A percentile compares a stretch with the other conserved stretches of the same genome.
phyloP scores from a whole-genome alignment of 2,888 invertebrate species.

The Lasioglossum vierecki region DNA sequence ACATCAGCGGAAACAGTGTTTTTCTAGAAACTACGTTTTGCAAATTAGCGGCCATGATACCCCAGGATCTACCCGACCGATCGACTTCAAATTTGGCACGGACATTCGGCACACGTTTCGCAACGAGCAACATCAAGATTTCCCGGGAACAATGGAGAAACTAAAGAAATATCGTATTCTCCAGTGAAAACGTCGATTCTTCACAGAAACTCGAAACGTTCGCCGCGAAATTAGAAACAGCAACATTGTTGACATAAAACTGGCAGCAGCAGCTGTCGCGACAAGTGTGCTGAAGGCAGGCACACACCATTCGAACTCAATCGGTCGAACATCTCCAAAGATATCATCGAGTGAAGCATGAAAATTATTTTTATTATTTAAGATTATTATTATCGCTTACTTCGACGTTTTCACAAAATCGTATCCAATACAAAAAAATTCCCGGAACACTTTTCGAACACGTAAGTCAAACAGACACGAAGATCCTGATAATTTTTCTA shows the following conservation, averaged over 20 bases:
- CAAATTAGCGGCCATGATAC: neutral
- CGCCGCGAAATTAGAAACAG: neutral
- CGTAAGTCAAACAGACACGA: no score
- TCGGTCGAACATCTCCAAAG: neutral
- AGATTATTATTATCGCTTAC: no score
- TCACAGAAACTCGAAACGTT: neutral
- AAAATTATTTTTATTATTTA: no score
- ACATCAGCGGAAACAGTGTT: neutral
- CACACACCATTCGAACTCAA: neutral
- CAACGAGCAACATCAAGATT: neutral
- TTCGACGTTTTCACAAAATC: no score
- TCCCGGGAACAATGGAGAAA: accelerated
- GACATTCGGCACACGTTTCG: neutral
- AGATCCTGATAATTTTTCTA: no score
- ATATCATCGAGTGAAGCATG: no score
- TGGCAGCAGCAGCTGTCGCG: neutral
- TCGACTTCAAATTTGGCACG: neutral
- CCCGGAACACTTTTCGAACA: no score
- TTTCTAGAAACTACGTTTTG: neutral
- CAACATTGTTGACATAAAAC: neutral
- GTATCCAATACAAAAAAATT: no score
- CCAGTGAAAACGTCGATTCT: neutral
- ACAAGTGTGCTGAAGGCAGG: neutral
- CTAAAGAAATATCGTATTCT: neutral
- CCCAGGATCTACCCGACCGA: neutral